Conservation (phyloP, 23 tunicate genomes). For the Styela plicata region DNA sequence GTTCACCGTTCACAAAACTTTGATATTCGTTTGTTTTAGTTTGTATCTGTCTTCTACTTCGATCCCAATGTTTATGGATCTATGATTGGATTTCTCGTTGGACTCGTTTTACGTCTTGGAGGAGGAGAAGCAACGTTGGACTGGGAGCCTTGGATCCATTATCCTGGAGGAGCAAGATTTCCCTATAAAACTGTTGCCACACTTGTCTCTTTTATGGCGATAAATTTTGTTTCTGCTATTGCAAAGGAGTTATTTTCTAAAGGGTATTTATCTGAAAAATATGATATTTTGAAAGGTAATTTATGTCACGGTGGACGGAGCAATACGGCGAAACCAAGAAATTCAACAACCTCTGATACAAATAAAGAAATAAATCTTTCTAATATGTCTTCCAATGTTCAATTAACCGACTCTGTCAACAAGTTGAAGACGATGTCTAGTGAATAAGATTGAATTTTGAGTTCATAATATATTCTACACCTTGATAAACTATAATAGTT, state of each 20-base stretch:
- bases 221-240: neutral
- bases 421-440: too few relatives aligned
- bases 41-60: neutral
- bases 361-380: too few relatives aligned
- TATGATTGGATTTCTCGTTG: neutral
- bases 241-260: neutral
- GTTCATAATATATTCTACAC: too few relatives aligned
- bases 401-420: too few relatives aligned
- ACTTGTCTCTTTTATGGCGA: neutral
- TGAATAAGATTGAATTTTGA: too few relatives aligned
- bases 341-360: too few relatives aligned
- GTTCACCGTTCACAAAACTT: too few relatives aligned
- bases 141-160: neutral
- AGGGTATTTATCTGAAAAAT: neutral
- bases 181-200: conserved; percentile 6
- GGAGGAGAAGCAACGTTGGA: neutral
- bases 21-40: neutral
- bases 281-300: conserved; percentile 8
- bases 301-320: too few relatives aligned
- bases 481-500: too few relatives aligned
- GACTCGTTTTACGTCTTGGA: neutral
- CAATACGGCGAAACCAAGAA: too few relatives aligned
- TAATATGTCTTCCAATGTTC: too few relatives aligned
- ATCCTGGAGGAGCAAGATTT: neutral
- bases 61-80: conserved; percentile 23